phyloP scores from a whole-genome alignment of 2,113 vertebrate species.

The Colinus virginianus region DNA sequence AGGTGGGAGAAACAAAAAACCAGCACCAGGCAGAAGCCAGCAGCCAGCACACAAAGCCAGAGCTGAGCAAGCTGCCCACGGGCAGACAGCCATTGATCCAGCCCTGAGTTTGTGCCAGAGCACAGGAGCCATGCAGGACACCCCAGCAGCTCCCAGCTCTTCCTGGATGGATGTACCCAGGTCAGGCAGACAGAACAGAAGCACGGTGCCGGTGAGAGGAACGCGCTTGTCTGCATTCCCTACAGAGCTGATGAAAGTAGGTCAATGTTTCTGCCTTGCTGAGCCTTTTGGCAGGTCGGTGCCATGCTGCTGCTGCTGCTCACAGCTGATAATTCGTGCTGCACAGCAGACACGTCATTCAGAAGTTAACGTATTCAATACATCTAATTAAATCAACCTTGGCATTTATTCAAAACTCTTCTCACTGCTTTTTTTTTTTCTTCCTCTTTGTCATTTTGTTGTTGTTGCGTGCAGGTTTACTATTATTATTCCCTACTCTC shows the following conservation, averaged over 20 bases:
- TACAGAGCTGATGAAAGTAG: conserved; percentile 55
- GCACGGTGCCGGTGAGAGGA: fast-evolving
- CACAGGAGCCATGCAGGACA: neutral
- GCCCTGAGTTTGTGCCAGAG: fast-evolving
- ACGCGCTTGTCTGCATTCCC: neutral
- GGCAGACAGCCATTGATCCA: fast-evolving
- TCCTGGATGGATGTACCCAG: neutral
- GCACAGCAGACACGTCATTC: neutral
- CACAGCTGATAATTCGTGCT: neutral
- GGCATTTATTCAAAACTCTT: conserved; percentile 63
- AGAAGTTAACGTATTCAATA: conserved; percentile 68
- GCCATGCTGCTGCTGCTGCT: neutral
- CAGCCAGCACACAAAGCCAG: neutral
- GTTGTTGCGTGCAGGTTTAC: neutral
- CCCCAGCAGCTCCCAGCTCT: neutral
- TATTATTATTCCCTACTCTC: neutral
- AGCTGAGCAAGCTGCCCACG: fast-evolving
- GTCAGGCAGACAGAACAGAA: neutral
- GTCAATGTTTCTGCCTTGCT: conserved; percentile 76
- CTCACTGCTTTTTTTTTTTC: neutral
- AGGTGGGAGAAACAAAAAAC: conserved; percentile 1
- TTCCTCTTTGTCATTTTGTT: neutral
- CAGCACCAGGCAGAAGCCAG: neutral
- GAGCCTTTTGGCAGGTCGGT: conserved; percentile 54
- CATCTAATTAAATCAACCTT: conserved; percentile 70